A percentile compares a stretch with the other conserved stretches of the same genome.
Evolutionary conservation across 2,797 vertebrate genomes (phyloP).

Genomic region (Rhyacichthys aspro): DNA sequence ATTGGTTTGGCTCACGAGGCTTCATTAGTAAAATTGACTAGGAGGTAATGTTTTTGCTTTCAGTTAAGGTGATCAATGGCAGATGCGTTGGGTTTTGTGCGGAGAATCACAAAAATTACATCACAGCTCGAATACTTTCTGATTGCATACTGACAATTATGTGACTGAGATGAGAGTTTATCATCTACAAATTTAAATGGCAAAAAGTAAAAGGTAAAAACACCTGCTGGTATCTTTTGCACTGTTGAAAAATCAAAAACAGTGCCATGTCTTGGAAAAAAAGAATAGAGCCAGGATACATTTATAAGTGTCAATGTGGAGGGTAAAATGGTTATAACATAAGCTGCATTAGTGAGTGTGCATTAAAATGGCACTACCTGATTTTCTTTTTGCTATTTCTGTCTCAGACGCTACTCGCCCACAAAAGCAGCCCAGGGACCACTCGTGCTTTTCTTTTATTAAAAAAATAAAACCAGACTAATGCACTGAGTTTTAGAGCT

Average conservation of each 20-base stretch:
- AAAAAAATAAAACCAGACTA: no score
- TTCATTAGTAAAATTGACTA: slow-evolving; percentile 46
- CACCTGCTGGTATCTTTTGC: slow-evolving; percentile 31
- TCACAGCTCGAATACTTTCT: slow-evolving; percentile 42
- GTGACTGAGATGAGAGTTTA: slow-evolving; percentile 17
- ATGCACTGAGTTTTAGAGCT: no score
- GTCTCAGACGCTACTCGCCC: no score
- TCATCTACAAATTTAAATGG: slow-evolving; percentile 35
- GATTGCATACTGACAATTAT: slow-evolving; percentile 24
- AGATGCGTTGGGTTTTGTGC: slow-evolving; percentile 43
- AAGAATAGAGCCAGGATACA: slow-evolving; percentile 9
- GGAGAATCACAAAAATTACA: slow-evolving; percentile 34
- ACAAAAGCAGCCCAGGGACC: no score
- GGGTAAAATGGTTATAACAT: background rate
- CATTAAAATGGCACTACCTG: no score
- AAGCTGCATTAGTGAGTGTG: no score
- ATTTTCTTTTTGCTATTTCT: no score
- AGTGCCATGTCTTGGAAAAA: slow-evolving; percentile 6
- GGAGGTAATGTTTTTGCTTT: slow-evolving; percentile 47
- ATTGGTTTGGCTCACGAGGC: slow-evolving; percentile 39
- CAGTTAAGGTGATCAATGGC: slow-evolving; percentile 36
- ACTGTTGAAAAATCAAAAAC: slow-evolving; percentile 34
- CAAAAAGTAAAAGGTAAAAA: slow-evolving; percentile 30
- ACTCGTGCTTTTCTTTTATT: no score
- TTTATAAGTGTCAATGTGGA: slow-evolving; percentile 14